Percentiles rank a stretch among this genome's conserved stretches.
phyloP scores from a whole-genome alignment of 1,140 invertebrate genomes.

The Mya arenaria region DNA sequence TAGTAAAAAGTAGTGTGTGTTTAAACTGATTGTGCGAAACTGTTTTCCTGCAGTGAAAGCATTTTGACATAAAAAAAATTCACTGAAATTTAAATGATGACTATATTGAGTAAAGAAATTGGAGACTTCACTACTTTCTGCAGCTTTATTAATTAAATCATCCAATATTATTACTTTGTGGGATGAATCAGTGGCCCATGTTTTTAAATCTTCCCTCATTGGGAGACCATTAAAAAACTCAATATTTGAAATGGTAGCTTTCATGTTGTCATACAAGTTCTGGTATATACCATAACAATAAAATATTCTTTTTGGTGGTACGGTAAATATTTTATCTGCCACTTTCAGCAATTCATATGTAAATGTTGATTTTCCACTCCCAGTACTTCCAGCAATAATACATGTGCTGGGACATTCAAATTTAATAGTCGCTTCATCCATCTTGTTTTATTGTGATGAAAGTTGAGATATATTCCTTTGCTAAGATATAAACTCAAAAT shows the following conservation, averaged over 20 bases:
- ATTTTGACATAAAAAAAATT: constrained; percentile 29
- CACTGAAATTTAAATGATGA: constrained; percentile 43
- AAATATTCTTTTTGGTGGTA: neutral
- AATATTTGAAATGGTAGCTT: neutral
- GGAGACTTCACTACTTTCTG: neutral
- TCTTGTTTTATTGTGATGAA: neutral
- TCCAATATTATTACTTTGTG: constrained; percentile 8
- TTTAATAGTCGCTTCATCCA: neutral
- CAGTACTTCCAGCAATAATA: constrained; percentile 10
- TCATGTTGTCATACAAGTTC: constrained; percentile 14
- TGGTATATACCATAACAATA: constrained; percentile 26
- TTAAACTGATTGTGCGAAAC: constrained; percentile 43
- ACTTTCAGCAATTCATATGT: neutral
- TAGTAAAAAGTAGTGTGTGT: constrained; percentile 43
- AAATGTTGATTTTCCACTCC: constrained; percentile 21
- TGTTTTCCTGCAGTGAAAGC: constrained; percentile 27
- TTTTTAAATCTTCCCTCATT: neutral
- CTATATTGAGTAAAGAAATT: constrained; percentile 6
- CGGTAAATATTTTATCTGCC: neutral
- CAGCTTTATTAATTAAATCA: neutral
- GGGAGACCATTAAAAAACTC: constrained; percentile 27
- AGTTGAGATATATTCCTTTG: neutral
- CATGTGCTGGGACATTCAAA: constrained; percentile 17
- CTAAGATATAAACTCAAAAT: neutral
- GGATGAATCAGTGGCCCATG: neutral